Evolutionary conservation across 2,888 invertebrate genomes (phyloP), one percentile per base, ranked within the genome.

Genomic region (Pheosia gnoma): DNA sequence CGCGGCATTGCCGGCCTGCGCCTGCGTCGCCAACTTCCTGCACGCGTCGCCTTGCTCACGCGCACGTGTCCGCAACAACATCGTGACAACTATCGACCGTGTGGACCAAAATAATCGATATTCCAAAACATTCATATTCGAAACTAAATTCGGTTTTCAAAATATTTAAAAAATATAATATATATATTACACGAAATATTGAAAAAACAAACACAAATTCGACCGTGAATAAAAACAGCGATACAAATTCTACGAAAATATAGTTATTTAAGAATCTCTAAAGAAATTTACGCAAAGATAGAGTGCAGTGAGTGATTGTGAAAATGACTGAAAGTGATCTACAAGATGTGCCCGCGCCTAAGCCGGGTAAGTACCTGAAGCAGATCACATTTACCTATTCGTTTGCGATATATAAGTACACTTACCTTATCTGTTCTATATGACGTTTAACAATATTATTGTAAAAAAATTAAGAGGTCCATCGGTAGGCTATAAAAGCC

Each of bases 321-420:
- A 81, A 67, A 65, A 84, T 83, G 84, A 73, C 71, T 72, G 79
- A 80, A 5, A 74, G 69, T 71, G 74, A 68, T 47, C 13, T 64
- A 10, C 70, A 70, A 64, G 79, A 82, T 49, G 73, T 66, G 25
- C 62, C 62, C 58, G 79, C 68, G 51, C 71, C 70, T 0, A 84
- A 84, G 59, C 81, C 83, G 8, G 77, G 84, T 84, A 65, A 80
- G 80, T 64, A 47, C 47, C 47, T 25, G 25, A 25, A 25, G 25
- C 25, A 25, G 25, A 25, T 25, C 25, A 25, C 25, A 25, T 25
- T 25, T 25, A 25, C 25, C 25, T 25, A 25, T 25, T 25, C 25
- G 2, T 25, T 25, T 25, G 25, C 25, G 25, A 25, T 25, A 25
- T 25, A 25, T 25, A 25, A 25, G 2, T 25, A 25, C 0, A 25